These are phyloP conservation scores for Chrysina gloriosa DNA, from an alignment of 2,888 invertebrate species.

Conservation along the genomic window DNA sequence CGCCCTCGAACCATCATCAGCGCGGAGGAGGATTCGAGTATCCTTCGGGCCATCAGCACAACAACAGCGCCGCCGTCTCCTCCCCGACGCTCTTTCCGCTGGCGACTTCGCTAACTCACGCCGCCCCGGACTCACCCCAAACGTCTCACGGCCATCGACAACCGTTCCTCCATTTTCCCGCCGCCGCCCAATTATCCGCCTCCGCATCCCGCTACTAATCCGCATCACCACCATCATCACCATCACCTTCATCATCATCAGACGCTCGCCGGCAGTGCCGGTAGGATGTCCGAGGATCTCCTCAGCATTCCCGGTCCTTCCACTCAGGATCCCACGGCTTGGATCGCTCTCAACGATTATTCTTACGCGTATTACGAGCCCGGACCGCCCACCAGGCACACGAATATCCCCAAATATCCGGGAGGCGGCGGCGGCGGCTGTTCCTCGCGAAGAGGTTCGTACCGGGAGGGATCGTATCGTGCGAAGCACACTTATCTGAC, in stretches of 20 bases:
- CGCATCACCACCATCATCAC: slow-evolving; percentile 44
- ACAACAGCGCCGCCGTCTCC: slow-evolving; percentile 1
- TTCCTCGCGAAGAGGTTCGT: slow-evolving; percentile 60
- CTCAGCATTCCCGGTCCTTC: slow-evolving; percentile 58
- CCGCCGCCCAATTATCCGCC: slow-evolving; percentile 81
- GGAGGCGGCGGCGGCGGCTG: slow-evolving; percentile 59
- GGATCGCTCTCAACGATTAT: slow-evolving; percentile 70
- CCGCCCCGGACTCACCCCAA: slow-evolving; percentile 45
- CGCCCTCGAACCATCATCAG: slow-evolving; percentile 37
- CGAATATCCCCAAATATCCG: slow-evolving; percentile 71
- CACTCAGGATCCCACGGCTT: slow-evolving; percentile 54
- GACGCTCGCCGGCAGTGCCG: not conserved
- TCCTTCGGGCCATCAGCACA: slow-evolving; percentile 33
- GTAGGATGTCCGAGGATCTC: slow-evolving; percentile 59
- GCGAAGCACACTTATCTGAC: slow-evolving; percentile 62
- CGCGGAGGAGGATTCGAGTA: slow-evolving; percentile 25
- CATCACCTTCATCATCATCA: not conserved
- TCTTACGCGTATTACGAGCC: slow-evolving; percentile 87
- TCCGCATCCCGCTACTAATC: slow-evolving; percentile 59
- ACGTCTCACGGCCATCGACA: slow-evolving; percentile 51
- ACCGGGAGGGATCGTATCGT: slow-evolving; percentile 60
- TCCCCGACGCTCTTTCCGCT: not conserved
- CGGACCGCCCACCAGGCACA: slow-evolving; percentile 71
- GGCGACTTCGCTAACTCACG: slow-evolving; percentile 26
- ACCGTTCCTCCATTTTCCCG: slow-evolving; percentile 77